Base-by-base conservation (phyloP, 1,140 invertebrate species). In the Bombus huntii region DNA sequence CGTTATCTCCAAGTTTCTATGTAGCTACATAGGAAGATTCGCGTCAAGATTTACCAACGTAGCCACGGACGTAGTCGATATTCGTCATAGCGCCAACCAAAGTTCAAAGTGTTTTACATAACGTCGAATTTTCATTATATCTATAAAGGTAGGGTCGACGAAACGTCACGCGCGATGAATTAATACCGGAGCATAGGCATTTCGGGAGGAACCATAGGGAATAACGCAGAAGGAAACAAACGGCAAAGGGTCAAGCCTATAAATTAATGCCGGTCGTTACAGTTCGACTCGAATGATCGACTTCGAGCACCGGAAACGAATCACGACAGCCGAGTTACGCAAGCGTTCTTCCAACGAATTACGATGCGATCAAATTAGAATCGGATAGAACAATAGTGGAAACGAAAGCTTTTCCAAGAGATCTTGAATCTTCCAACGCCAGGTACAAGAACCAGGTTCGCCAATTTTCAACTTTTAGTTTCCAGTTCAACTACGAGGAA, bases 281-380 rank as follows among this genome's bases (percentile, higher is more conserved):
- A 66, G 25, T 82, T 42, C 44, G 81, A 76, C 81, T 76, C 42
- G 62, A 28, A 28, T 22, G 82, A 83, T 77, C 73, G n/a, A 83
- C 65, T 83, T 71, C 3, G 59, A 59, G 44, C 74, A 31, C 82
- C 73, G 82, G 82, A 83, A 83, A 70, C 74, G 82, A 44, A 70
- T 70, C 22, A 34, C 73, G 59, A 83, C 70, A 2, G 47, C 13
- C 44, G 47, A 39, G 73, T 83, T 68, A 47, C 28, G 65, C 65
- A 42, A 77, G 44, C 37, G 25, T 57, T 70, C 47, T 31, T 3
- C 18, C 25, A 37, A 66, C 70, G 37, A 42, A 47, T 47, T 28
- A 66, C 42, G 42, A 39, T 1, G 25, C 66, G 28, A 71, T 71
- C 34, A 13, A 81, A 57, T 71, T 39, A 18, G 15, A 53, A 80